phyloP scores from a whole-genome alignment of 2,888 invertebrate genomes.

The Ceratothoa steindachneri region DNA sequence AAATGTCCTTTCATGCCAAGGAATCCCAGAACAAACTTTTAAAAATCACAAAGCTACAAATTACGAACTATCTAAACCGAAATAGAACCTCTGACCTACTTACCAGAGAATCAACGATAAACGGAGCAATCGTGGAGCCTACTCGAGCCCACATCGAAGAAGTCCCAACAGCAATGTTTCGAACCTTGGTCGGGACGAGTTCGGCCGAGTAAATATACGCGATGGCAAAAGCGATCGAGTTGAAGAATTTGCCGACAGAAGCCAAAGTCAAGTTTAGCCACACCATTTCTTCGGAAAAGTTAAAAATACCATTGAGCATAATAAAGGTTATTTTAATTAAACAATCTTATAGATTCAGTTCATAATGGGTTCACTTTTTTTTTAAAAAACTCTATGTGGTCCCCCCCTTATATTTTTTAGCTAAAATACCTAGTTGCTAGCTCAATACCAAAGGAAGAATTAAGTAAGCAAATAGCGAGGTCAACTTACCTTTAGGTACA shows the following conservation, averaged over 20 bases:
- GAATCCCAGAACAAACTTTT: no score
- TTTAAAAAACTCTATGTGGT: slow-evolving; percentile 65
- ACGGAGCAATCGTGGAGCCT: slow-evolving; percentile 80
- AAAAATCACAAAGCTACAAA: no score
- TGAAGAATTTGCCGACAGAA: slow-evolving; percentile 71
- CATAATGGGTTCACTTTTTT: no score
- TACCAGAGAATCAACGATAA: slow-evolving; percentile 65
- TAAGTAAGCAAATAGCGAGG: no score
- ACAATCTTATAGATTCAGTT: not conserved
- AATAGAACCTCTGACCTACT: no score
- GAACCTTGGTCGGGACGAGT: slow-evolving; percentile 79
- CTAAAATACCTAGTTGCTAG: no score
- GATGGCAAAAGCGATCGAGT: slow-evolving; percentile 79
- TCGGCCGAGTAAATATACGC: slow-evolving; percentile 81
- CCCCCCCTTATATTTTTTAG: slow-evolving; percentile 70
- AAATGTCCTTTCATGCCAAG: no score
- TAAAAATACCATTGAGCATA: not conserved
- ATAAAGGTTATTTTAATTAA: not conserved
- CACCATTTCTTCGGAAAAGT: slow-evolving; percentile 48
- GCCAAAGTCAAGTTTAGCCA: slow-evolving; percentile 64
- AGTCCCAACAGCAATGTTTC: slow-evolving; percentile 79
- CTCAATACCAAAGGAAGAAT: no score
- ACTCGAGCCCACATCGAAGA: slow-evolving; percentile 79
- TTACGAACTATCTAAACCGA: no score
- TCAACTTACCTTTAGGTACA: slow-evolving; percentile 37